A percentile compares a stretch with the other conserved stretches of the same genome.
These are phyloP conservation scores for Caenorhabditis sp. DNA, from an alignment of 2,888 invertebrate species.

Conservation along the genomic window DNA sequence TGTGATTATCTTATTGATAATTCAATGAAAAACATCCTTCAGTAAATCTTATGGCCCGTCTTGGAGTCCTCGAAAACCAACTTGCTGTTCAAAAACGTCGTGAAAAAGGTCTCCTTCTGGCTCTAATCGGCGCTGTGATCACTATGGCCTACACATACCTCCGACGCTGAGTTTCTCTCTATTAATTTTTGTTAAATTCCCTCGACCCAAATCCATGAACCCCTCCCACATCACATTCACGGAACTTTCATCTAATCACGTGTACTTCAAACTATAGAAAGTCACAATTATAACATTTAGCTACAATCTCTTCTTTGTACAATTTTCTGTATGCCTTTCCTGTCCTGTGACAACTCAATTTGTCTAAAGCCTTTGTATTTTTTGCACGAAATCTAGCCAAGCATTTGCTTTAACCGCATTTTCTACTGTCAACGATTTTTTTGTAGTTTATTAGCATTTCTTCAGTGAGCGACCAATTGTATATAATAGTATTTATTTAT, in stretches of 20 bases:
- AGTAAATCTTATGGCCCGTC: conserved; percentile 39
- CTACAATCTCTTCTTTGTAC: too few relatives aligned
- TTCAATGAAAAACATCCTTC: too few relatives aligned
- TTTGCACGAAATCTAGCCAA: not conserved
- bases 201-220: too few relatives aligned
- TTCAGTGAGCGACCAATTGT: conserved; percentile 7
- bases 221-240: conserved; percentile 11
- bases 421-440: not conserved
- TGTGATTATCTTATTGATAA: too few relatives aligned
- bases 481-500: conserved; percentile 54
- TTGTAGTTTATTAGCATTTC: conserved; percentile 1
- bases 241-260: conserved; percentile 38
- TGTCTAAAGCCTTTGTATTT: not conserved
- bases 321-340: too few relatives aligned
- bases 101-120: conserved; percentile 40
- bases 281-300: too few relatives aligned
- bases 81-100: conserved; percentile 49
- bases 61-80: conserved; percentile 46
- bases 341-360: too few relatives aligned
- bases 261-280: conserved; percentile 19
- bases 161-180: conserved; percentile 19
- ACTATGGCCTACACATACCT: conserved; percentile 53
- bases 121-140: conserved; percentile 50
- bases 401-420: conserved; percentile 13
- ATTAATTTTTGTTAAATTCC: not conserved